A percentile compares a stretch with the other conserved stretches of the same genome.
phyloP scores from a whole-genome alignment of 1,140 invertebrate species.

The silkworm (Bombyx mori) region DNA sequence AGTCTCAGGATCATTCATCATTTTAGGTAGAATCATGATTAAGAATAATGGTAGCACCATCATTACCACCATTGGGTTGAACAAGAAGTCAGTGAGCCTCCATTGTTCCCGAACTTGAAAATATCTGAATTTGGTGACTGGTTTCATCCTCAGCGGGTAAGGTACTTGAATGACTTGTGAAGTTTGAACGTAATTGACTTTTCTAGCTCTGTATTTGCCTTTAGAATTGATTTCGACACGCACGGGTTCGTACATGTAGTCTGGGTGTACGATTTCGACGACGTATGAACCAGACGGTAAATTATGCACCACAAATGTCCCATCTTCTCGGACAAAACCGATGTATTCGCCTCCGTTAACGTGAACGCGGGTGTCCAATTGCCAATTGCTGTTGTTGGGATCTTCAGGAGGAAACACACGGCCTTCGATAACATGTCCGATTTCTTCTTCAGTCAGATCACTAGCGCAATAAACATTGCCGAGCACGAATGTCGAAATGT shows the following conservation, averaged over 20 bases:
- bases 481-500: no score
- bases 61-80: conserved; percentile 98
- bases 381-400: conserved; percentile 76
- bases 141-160: conserved; percentile 92
- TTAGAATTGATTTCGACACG: conserved; percentile 96
- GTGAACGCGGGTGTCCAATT: conserved; percentile 83
- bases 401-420: conserved; percentile 83
- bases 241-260: conserved; percentile 92
- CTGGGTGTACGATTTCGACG: conserved; percentile 92
- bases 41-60: conserved; percentile 94
- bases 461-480: neutral
- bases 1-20: conserved; percentile 97
- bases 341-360: conserved; percentile 91
- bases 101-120: conserved; percentile 96
- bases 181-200: conserved; percentile 95
- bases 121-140: conserved; percentile 86
- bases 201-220: conserved; percentile 95
- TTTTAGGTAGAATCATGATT: conserved; percentile 94
- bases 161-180: conserved; percentile 88
- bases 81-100: conserved; percentile 92
- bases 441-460: conserved; percentile 22
- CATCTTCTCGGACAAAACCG: conserved; percentile 92
- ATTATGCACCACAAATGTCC: conserved; percentile 91
- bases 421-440: conserved; percentile 83
- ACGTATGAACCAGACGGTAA: conserved; percentile 96